Percentiles rank a stretch among this genome's conserved stretches.
phyloP scores from a whole-genome alignment of 2,113 vertebrate species.

The Deroptyus accipitrinus region DNA sequence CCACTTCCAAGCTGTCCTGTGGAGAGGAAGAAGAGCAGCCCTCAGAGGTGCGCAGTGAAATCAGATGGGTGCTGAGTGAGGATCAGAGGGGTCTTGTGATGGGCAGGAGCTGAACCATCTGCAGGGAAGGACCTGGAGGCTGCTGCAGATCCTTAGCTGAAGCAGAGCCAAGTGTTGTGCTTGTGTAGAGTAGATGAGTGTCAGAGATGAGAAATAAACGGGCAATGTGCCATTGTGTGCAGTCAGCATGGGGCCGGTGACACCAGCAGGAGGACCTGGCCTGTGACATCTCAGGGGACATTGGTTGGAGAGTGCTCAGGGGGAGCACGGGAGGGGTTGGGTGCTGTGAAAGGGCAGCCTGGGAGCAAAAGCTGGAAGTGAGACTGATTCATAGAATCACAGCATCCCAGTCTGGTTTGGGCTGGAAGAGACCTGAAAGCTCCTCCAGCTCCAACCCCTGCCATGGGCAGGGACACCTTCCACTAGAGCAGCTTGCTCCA shows the following conservation, averaged over 20 bases:
- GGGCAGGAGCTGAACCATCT: neutral
- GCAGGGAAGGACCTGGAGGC: neutral
- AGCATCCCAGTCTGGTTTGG: no score
- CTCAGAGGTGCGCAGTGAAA: fast-evolving
- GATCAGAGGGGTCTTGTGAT: neutral
- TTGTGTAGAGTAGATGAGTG: neutral
- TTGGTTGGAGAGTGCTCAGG: neutral
- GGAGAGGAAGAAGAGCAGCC: neutral
- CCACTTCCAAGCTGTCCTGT: neutral
- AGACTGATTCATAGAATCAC: fast-evolving
- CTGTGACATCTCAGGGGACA: fast-evolving
- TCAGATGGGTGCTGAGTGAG: neutral
- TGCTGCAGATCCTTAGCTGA: neutral
- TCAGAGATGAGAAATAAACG: neutral
- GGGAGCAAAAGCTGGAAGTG: neutral
- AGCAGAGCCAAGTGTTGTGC: neutral
- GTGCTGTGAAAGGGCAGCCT: neutral
- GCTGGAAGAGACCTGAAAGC: no score
- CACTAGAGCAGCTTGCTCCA: no score
- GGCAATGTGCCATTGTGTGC: fast-evolving
- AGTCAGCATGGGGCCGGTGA: neutral
- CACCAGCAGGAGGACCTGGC: neutral
- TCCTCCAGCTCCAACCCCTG: no score
- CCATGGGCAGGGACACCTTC: no score
- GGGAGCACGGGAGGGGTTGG: neutral